phyloP scores from a whole-genome alignment of 2,797 vertebrate species.

The Tolypeutes matacus region DNA sequence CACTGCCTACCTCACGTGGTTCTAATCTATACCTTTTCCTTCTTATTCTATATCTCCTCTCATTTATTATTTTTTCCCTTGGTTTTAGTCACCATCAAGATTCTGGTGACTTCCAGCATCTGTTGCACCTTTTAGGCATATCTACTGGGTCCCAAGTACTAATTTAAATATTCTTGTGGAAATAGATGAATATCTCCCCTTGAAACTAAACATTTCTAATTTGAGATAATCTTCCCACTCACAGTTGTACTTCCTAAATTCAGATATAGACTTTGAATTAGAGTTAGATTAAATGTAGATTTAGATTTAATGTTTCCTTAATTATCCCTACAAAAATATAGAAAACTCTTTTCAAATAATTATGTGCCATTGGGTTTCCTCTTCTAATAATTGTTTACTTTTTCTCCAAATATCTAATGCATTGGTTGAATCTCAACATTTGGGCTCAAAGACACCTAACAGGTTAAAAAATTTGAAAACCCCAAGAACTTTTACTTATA shows the following conservation, averaged over 20 bases:
- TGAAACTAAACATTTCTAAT: not conserved
- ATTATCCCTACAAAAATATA: not conserved
- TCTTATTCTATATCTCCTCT: not conserved
- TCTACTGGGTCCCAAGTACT: not conserved
- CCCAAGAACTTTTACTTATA: not conserved
- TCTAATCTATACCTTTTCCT: not conserved
- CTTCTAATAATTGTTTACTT: not conserved
- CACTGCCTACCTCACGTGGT: not conserved
- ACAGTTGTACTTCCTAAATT: not conserved
- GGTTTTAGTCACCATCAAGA: not conserved
- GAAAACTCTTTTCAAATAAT: not conserved
- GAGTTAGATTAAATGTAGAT: not conserved
- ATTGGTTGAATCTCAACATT: not conserved
- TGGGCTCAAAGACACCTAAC: not conserved
- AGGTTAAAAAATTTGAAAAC: not conserved
- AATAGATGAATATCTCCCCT: not conserved
- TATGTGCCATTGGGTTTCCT: not conserved
- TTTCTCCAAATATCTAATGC: not conserved
- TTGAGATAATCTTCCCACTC: not conserved
- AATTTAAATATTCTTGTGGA: slow-evolving; percentile 7
- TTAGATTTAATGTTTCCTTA: not conserved
- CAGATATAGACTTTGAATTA: not conserved
- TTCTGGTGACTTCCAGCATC: not conserved
- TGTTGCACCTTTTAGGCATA: not conserved
- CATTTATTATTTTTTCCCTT: not conserved